phyloP scores from a whole-genome alignment of 2,113 vertebrate species.

The Sinocyclocheilus grahami region DNA sequence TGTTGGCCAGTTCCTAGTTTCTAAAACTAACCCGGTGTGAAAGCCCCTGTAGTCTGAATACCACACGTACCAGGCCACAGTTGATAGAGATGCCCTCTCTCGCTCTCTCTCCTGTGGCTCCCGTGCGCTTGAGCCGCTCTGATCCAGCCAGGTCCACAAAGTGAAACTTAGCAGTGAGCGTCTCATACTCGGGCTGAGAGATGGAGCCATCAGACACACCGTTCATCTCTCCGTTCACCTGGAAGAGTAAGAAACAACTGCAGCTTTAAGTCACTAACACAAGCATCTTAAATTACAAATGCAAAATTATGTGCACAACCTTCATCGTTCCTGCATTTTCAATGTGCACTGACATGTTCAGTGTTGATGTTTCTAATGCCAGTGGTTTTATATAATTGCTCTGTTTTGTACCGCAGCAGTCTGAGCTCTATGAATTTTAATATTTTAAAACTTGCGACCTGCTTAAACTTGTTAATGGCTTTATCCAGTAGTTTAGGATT shows the following conservation, averaged over 20 bases:
- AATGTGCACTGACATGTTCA: not conserved
- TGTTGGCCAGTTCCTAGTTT: not conserved
- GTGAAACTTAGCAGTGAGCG: conserved; percentile 94
- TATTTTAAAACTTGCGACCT: not conserved
- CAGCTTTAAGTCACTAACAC: not conserved
- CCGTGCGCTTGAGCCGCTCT: conserved; percentile 91
- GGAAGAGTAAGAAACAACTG: not conserved
- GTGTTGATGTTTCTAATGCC: not conserved
- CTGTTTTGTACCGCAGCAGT: not conserved
- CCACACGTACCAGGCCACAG: conserved; percentile 87
- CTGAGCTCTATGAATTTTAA: not conserved
- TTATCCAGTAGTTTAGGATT: not conserved
- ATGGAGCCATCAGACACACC: conserved; percentile 73
- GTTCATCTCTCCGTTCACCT: conserved; percentile 70
- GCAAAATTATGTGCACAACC: not conserved
- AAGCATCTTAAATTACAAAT: not conserved
- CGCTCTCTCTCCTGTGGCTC: conserved; percentile 91
- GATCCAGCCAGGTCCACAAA: conserved; percentile 97
- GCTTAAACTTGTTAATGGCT: conserved; percentile 2
- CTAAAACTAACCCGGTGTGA: not conserved
- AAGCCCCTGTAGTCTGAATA: not conserved
- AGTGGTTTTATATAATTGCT: conserved; percentile 8
- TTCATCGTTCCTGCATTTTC: not conserved
- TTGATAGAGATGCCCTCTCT: conserved; percentile 98
- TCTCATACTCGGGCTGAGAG: conserved; percentile 87